Base-by-base conservation (phyloP, 2,113 vertebrate genomes). In the Ailuropoda melanoleuca region DNA sequence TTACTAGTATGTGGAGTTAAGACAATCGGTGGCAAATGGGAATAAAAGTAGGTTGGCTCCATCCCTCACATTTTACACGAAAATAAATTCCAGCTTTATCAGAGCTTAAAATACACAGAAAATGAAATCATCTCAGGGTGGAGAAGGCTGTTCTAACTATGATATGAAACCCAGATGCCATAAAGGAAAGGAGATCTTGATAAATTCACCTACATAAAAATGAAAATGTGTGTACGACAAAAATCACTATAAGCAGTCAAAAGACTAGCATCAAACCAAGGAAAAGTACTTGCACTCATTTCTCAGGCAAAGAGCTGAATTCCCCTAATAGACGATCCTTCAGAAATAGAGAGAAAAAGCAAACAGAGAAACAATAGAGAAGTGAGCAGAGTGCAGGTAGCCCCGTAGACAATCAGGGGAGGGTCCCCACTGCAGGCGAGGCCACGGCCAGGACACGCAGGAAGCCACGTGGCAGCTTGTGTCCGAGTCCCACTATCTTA, bases 311-410 rank as follows among this genome's bases (percentile, higher is more conserved):
- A 60, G 64, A 8, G 70, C 43, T 8, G 3, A 37, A 18, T 29
- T 24, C 43, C 62, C 62, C 34, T 15, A 13, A 4, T 4, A 1
- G 1, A 3, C 0, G 55, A n/a, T 6, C 5, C 4, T 3, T 8
- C 9, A 31, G 81, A 26, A 13, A 26, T 0, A 19, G 4, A 53
- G 1, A 3, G 24, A 29, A 31, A 18, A 46, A 31, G n/a, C 17
- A 2, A 37, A 48, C 12, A 2, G 1, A 9, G 2, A 31, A 31
- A 13, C 1, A 1, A 4, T 0, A 9, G n/a, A 17, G 14, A 6
- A 34, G 72, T 0, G 53, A 55, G 46, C n/a, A 5, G 11, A 34
- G 74, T 0, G 4, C 15, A 6, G 14, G 21, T 1, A 4, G 0
- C 11, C 24, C 21, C 5, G 13, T 0, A 3, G 75, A 62, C 14